Conservation (phyloP, 2,888 invertebrate species). For the Cylloceria caligata region DNA sequence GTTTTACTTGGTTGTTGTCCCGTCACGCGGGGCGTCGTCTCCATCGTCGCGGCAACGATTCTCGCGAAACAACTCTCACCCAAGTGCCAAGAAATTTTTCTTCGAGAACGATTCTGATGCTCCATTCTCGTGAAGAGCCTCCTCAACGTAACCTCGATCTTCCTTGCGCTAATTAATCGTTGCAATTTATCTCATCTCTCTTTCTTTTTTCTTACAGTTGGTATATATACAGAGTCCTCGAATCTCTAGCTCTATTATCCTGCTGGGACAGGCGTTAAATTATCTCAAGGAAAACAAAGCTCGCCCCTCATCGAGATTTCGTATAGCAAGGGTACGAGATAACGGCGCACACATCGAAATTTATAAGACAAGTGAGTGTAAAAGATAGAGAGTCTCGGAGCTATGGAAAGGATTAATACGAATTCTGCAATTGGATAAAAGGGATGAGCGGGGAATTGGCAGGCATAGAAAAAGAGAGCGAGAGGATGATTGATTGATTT, state of each 20-base stretch:
- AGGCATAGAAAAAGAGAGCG: too few species aligned
- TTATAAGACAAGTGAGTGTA: slow-evolving; percentile 4
- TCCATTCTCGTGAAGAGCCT: slow-evolving; percentile 12
- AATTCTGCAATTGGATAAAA: too few species aligned
- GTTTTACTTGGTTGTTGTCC: slow-evolving; percentile 47
- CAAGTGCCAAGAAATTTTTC: slow-evolving; percentile 59
- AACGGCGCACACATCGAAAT: slow-evolving; percentile 42
- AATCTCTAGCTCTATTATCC: slow-evolving; percentile 55
- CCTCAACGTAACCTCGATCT: slow-evolving; percentile 32
- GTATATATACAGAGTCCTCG: background rate
- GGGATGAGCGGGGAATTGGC: too few species aligned
- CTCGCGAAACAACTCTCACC: slow-evolving; percentile 42
- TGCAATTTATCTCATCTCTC: slow-evolving; percentile 57
- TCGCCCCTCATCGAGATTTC: slow-evolving; percentile 37
- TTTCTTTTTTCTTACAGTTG: background rate
- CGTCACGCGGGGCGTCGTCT: slow-evolving; percentile 41
- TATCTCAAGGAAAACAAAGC: slow-evolving; percentile 62
- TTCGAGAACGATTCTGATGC: slow-evolving; percentile 7
- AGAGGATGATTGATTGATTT: too few species aligned
- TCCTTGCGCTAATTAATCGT: slow-evolving; percentile 63
- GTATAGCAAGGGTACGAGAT: background rate
- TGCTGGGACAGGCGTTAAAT: slow-evolving; percentile 55
- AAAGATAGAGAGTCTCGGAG: slow-evolving; percentile 13
- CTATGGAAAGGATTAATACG: slow-evolving; percentile 31
- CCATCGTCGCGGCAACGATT: slow-evolving; percentile 34